Conservation (phyloP, 2,888 invertebrate species). For the Dolichopus griseipennis region DNA sequence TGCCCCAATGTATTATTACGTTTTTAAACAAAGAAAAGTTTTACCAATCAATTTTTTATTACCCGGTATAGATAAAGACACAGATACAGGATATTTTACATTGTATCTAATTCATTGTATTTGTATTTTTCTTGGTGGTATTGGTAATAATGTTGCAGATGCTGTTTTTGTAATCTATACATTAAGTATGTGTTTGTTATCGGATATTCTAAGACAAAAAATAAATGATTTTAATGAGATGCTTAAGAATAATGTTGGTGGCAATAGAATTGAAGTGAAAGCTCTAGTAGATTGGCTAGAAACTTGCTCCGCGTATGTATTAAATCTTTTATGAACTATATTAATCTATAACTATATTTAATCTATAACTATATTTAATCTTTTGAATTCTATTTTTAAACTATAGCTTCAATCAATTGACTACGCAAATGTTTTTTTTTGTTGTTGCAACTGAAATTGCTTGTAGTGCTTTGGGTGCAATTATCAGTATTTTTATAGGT, state of each 20-base stretch:
- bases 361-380: too few species aligned
- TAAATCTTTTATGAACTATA: too few species aligned
- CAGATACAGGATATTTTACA: neutral
- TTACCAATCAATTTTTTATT: neutral
- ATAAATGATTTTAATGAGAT: neutral
- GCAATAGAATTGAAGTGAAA: neutral
- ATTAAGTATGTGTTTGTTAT: neutral
- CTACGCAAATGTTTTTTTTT: neutral
- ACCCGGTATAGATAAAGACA: neutral
- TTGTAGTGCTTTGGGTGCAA: neutral
- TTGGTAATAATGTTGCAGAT: neutral
- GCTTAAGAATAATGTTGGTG: neutral
- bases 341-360: too few species aligned
- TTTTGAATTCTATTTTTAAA: too few species aligned
- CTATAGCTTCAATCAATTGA: too few species aligned
- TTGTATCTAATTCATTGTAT: neutral
- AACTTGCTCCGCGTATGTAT: neutral
- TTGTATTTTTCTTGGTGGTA: neutral
- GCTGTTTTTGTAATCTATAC: neutral
- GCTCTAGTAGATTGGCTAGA: neutral
- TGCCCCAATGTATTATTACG: neutral
- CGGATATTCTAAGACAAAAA: neutral
- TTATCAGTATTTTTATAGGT: neutral
- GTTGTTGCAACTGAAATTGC: neutral
- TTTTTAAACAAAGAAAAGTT: neutral